Evolutionary conservation across 2,113 vertebrate genomes (phyloP).

Genomic region (Gymnocephalus cernua): DNA sequence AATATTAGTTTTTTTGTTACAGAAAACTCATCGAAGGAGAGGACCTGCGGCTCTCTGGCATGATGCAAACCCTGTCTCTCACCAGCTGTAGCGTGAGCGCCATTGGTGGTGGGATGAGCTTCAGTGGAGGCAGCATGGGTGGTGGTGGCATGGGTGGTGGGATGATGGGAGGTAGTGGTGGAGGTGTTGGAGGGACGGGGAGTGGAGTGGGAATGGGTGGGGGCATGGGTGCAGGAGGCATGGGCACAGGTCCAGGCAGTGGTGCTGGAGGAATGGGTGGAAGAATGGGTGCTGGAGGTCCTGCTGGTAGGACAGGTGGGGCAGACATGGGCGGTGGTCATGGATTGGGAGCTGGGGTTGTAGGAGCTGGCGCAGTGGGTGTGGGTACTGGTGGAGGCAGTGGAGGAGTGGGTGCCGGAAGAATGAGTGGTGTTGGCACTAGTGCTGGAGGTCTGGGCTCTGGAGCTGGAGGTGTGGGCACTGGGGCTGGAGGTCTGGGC

Average conservation of each 20-base stretch:
- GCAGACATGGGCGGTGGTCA: slow-evolving; percentile 10
- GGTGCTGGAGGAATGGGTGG: slow-evolving; percentile 19
- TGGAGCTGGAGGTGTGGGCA: not conserved
- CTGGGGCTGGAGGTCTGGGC: not conserved
- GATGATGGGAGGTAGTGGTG: slow-evolving; percentile 33
- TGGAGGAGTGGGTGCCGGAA: slow-evolving; percentile 7
- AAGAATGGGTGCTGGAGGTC: slow-evolving; percentile 44
- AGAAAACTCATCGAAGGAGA: slow-evolving; percentile 87
- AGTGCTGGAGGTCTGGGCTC: not conserved
- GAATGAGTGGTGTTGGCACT: not conserved
- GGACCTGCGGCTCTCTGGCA: slow-evolving; percentile 79
- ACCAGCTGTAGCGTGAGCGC: slow-evolving; percentile 61
- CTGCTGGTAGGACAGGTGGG: slow-evolving; percentile 25
- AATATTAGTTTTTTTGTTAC: slow-evolving; percentile 11
- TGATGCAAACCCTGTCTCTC: slow-evolving; percentile 77
- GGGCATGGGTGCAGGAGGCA: slow-evolving; percentile 19
- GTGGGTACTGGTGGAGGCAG: slow-evolving; percentile 7
- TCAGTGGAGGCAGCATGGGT: slow-evolving; percentile 64
- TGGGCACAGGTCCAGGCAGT: slow-evolving; percentile 24
- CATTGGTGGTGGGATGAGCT: slow-evolving; percentile 63
- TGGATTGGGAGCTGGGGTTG: slow-evolving; percentile 23
- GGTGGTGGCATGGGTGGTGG: slow-evolving; percentile 61
- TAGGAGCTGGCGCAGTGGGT: not conserved
- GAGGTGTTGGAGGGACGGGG: slow-evolving; percentile 28
- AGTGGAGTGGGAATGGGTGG: slow-evolving; percentile 36